These are phyloP conservation scores for Drosophila ananassae DNA, from an alignment of 1,140 invertebrate species.

Conservation along the genomic window DNA sequence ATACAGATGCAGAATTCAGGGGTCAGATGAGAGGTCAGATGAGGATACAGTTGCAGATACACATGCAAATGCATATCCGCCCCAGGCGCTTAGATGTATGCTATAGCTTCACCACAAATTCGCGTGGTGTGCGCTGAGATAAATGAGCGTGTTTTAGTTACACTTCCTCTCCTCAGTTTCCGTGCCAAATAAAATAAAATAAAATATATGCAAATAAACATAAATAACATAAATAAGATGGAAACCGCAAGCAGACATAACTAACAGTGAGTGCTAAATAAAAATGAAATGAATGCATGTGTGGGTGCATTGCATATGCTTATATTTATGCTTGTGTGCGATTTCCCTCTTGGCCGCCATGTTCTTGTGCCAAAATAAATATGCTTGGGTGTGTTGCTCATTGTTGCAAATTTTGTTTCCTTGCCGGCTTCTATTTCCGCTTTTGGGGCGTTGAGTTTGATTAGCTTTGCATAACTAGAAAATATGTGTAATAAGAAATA, in stretches of 20 bases:
- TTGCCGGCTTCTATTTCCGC: conserved; percentile 38
- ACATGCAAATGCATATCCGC: conserved; percentile 9
- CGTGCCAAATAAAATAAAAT: conserved; percentile 45
- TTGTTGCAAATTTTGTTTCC: conserved; percentile 50
- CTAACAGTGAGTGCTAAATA: conserved; percentile 69
- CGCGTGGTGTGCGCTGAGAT: conserved; percentile 45
- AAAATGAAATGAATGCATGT: conserved; percentile 56
- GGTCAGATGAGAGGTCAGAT: conserved; percentile 1
- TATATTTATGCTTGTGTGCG: conserved; percentile 38
- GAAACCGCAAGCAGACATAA: conserved; percentile 75
- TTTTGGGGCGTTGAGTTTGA: conserved; percentile 38
- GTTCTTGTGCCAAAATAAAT: conserved; percentile 13
- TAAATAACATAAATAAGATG: conserved; percentile 73
- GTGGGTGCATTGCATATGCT: conserved; percentile 17
- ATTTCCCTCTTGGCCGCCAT: not conserved
- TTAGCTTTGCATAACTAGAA: conserved; percentile 29
- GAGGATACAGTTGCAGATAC: not conserved
- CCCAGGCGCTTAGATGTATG: conserved; percentile 38
- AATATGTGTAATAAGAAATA: conserved; percentile 13
- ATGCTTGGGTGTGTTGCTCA: conserved; percentile 22
- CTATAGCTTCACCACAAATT: conserved; percentile 50
- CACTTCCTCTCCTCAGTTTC: conserved; percentile 24
- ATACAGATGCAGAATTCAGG: not conserved
- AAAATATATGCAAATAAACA: conserved; percentile 66
- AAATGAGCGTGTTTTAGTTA: conserved; percentile 57